Evolutionary conservation across 1,140 invertebrate species (phyloP).

Genomic region (Macrobrachium nipponense): DNA sequence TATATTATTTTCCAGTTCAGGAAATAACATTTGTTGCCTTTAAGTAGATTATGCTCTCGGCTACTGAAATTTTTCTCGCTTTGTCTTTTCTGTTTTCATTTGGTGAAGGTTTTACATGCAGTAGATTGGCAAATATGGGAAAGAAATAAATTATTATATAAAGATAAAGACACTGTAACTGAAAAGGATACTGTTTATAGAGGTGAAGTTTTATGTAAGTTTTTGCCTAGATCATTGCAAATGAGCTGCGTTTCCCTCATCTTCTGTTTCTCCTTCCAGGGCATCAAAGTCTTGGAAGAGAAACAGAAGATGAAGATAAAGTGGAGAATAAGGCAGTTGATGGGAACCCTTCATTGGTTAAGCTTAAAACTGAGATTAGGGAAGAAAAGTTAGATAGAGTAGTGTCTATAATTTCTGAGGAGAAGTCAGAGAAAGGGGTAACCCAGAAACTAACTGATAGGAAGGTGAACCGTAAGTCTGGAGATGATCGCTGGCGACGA

Average conservation of each 20-base stretch:
- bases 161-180: too few species aligned
- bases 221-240: not conserved
- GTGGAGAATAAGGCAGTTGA: constrained; percentile 36
- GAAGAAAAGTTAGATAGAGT: not conserved
- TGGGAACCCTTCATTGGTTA: constrained; percentile 5
- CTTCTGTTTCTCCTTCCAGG: constrained; percentile 54
- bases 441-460: not conserved
- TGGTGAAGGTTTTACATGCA: too few species aligned
- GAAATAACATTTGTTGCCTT: too few species aligned
- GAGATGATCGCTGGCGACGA: constrained; percentile 45
- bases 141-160: too few species aligned
- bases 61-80: too few species aligned
- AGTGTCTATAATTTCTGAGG: not conserved
- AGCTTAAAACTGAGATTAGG: not conserved
- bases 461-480: not conserved
- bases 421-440: not conserved
- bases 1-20: too few species aligned
- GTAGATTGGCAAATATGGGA: too few species aligned
- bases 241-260: constrained; percentile 9
- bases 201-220: not conserved
- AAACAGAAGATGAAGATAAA: constrained; percentile 30
- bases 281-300: constrained; percentile 45
- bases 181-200: too few species aligned
- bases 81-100: too few species aligned
- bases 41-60: too few species aligned